Conservation (phyloP, 1,140 invertebrate genomes). For the Zeugodacus cucurbitae region DNA sequence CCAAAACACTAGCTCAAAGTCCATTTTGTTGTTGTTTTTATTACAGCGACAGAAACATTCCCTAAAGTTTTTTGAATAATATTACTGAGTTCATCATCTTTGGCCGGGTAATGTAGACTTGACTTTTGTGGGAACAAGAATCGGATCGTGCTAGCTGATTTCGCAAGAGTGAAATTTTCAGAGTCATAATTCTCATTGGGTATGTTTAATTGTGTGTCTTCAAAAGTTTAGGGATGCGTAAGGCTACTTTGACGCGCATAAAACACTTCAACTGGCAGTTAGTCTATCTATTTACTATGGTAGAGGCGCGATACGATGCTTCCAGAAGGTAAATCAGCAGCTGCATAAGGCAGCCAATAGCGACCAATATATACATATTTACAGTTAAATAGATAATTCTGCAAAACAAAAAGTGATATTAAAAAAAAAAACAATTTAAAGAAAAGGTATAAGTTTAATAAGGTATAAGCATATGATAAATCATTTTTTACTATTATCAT, state of each 20-base stretch:
- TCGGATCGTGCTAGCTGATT: too few species aligned
- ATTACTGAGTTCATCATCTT: too few species aligned
- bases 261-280: neutral
- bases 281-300: neutral
- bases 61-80: too few species aligned
- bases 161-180: neutral
- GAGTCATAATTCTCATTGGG: neutral
- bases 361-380: neutral
- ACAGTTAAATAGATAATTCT: neutral
- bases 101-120: too few species aligned
- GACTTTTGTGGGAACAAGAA: too few species aligned
- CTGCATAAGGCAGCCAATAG: neutral
- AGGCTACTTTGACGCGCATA: neutral
- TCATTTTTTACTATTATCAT: neutral
- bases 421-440: neutral
- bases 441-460: neutral
- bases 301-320: neutral
- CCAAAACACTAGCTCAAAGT: too few species aligned
- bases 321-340: neutral
- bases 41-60: too few species aligned
- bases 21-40: too few species aligned
- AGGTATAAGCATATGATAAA: conserved; percentile 28
- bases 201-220: neutral
- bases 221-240: neutral
- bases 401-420: neutral